phyloP scores from a whole-genome alignment of 1,140 invertebrate species.

The Brachionus plicatilis region DNA sequence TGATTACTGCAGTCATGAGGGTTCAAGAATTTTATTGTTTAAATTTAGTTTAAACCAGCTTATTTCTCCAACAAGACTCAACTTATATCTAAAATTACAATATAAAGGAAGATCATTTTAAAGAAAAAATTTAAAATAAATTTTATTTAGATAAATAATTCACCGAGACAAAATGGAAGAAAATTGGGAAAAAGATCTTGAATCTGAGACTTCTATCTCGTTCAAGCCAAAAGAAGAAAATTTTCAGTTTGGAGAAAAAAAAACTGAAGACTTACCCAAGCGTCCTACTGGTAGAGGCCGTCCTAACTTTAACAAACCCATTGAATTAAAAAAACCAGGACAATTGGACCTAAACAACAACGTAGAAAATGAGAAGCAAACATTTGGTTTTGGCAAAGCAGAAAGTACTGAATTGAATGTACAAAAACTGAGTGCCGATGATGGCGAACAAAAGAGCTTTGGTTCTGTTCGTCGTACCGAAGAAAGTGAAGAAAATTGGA shows the following conservation, averaged over 20 bases:
- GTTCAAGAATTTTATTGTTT: not conserved
- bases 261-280: not conserved
- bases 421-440: not conserved
- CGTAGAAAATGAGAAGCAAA: not conserved
- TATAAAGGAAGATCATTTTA: not conserved
- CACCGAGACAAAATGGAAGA: conserved; percentile 17
- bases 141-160: not conserved
- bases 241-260: not conserved
- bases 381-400: not conserved
- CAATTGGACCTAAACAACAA: not conserved
- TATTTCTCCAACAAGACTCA: not conserved
- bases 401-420: not conserved
- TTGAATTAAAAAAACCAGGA: not conserved
- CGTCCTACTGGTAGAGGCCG: not conserved
- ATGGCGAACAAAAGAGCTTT: not conserved
- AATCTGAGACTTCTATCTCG: not conserved
- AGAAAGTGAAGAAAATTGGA: not conserved
- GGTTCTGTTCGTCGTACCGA: not conserved
- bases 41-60: not conserved
- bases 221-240: not conserved
- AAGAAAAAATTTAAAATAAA: not conserved
- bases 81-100: no score
- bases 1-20: not conserved
- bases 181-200: not conserved
- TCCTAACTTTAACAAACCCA: not conserved